Evolutionary conservation across 1,140 invertebrate species (phyloP), one percentile per base, ranked within the genome.

Genomic region (Streblospio benedicti): DNA sequence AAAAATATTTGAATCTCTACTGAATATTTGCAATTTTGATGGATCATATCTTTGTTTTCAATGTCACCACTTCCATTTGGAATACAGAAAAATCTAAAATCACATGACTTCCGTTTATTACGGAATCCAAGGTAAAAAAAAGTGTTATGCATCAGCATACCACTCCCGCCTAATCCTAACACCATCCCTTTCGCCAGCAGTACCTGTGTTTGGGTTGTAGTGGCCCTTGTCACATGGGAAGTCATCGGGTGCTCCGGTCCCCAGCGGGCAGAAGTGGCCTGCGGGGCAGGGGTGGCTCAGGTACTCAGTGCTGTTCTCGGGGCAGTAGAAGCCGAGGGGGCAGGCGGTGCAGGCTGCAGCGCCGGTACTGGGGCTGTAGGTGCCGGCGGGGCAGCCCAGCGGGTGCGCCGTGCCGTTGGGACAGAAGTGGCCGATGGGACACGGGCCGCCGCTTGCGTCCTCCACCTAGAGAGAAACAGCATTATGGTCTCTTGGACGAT

Each of bases 341-440:
- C 74, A 76, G 0, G 58, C 41, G 18, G 56, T 63, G 55, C 74
- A 76, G 20, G 43, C 31, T 12, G 63, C 44, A 25, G 62, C 59
- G 33, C 74, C 74, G 18, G 67, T 65, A 4, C 51, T 61, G 35
- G 67, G 65, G 49, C 65, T 73, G 63, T 73, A 76, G 2, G 69
- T 67, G 35, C 74, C 74, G 6, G 72, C 64, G 18, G 64, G 64
- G 56, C 74, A 76, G 9, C 71, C 72, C 16, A 74, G 65, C 16
- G 74, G 74, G 55, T 68, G 70, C 4, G 71, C 68, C 27, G 74
- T 74, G 43, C 74, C 74, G 55, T 68, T 69, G 5, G 70, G 70
- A 57, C 74, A 76, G 58, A 67, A 74, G 51, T 72, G 66, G 27
- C 74, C 74, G 12, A 68, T 53, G 3, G 72, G 67, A 52, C 74